phyloP scores from a whole-genome alignment of 2,888 invertebrate genomes.

The Caenorhabditis sp. region DNA sequence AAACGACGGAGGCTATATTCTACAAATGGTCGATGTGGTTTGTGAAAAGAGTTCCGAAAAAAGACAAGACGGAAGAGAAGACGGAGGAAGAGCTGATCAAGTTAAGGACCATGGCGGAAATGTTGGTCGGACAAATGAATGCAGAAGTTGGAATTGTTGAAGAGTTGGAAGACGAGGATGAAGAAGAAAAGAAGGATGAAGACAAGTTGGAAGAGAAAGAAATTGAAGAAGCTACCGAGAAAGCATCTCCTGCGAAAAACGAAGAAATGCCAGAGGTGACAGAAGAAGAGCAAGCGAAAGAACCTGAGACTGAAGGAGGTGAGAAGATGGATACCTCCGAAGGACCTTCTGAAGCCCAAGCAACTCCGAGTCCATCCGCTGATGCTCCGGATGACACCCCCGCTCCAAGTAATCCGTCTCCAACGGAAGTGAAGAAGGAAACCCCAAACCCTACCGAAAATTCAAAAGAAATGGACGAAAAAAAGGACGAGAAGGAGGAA shows the following conservation, averaged over 20 bases:
- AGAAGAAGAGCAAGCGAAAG: constrained; percentile 4
- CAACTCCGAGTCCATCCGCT: not conserved
- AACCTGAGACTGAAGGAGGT: constrained; percentile 1
- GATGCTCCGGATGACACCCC: not conserved
- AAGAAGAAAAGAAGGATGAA: constrained; percentile 6
- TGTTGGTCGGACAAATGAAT: constrained; percentile 5
- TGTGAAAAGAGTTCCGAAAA: constrained; percentile 24
- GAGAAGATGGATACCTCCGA: constrained; percentile 19
- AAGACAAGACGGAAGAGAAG: constrained; percentile 5
- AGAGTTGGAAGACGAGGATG: constrained; percentile 22
- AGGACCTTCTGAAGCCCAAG: not conserved
- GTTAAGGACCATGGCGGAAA: constrained; percentile 21
- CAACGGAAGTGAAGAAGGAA: not conserved
- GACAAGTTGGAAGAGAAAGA: constrained; percentile 8
- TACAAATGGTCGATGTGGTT: constrained; percentile 56
- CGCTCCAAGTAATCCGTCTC: not conserved
- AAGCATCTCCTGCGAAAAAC: not conserved
- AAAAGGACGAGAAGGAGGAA: constrained; percentile 11
- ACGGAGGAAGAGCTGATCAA: not conserved
- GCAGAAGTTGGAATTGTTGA: constrained; percentile 38
- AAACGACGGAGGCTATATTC: constrained; percentile 39
- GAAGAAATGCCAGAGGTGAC: not conserved
- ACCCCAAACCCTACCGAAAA: not conserved
- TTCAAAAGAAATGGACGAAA: not conserved
- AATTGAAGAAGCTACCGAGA: not conserved